Percentiles rank a stretch among this genome's conserved stretches.
Conservation (phyloP, 2,888 invertebrate species). For the Magallana nippona region DNA sequence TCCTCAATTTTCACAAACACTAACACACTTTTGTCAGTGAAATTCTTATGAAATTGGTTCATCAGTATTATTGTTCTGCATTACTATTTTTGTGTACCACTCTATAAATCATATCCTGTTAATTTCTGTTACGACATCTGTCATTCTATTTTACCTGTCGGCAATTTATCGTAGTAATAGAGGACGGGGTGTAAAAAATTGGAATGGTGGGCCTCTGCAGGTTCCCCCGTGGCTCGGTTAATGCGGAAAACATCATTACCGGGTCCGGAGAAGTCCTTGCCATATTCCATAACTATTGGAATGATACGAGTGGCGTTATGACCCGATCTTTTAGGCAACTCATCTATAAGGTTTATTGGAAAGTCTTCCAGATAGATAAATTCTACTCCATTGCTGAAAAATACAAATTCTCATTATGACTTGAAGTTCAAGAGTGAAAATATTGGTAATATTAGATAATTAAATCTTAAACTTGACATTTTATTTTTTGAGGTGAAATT, state of each 20-base stretch:
- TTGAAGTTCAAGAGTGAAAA: too few relatives aligned
- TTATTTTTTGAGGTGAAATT: too few relatives aligned
- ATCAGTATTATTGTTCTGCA: too few relatives aligned
- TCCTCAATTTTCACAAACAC: too few relatives aligned
- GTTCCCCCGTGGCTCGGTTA: conserved; percentile 79
- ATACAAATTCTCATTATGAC: neutral
- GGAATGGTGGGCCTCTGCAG: conserved; percentile 79
- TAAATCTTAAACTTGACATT: too few relatives aligned
- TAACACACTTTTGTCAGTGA: too few relatives aligned
- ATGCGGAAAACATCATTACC: conserved; percentile 79
- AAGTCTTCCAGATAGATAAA: conserved; percentile 79
- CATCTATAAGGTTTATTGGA: conserved; percentile 77
- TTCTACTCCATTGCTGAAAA: conserved; percentile 63
- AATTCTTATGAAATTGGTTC: too few relatives aligned
- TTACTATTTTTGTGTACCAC: too few relatives aligned
- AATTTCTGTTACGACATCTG: neutral
- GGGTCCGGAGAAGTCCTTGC: conserved; percentile 79
- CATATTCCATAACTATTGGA: conserved; percentile 80
- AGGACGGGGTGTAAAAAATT: conserved; percentile 81
- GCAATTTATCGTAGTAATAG: conserved; percentile 79
- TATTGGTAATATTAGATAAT: too few relatives aligned
- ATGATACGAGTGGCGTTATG: conserved; percentile 70
- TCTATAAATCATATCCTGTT: too few relatives aligned
- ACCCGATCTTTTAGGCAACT: conserved; percentile 76
- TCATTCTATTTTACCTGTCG: conserved; percentile 74